Evolutionary conservation across 2,888 invertebrate genomes (phyloP).

Genomic region (Drosophila pseudotakahashii): DNA sequence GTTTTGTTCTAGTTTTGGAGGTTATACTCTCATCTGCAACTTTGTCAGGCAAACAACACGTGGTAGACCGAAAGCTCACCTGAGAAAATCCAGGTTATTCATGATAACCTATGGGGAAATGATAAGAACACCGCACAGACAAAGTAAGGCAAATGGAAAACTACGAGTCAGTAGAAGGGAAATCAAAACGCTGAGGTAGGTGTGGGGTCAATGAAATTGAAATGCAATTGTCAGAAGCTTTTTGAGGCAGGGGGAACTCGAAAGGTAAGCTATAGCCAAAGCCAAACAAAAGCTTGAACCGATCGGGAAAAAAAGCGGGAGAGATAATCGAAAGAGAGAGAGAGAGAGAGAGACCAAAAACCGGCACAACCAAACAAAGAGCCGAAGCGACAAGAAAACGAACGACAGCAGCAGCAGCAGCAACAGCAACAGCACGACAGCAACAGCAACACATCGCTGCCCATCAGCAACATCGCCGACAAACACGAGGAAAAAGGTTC

Average conservation of each 20-base stretch:
- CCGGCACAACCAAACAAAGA: slow-evolving; percentile 31
- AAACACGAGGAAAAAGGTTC: slow-evolving; percentile 26
- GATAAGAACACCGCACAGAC: slow-evolving; percentile 17
- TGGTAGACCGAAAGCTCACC: slow-evolving; percentile 32
- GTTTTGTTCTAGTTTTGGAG: background rate
- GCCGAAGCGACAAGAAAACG: slow-evolving; percentile 35
- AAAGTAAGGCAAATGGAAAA: slow-evolving; percentile 33
- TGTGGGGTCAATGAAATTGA: slow-evolving; percentile 65
- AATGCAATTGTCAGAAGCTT: slow-evolving; percentile 58
- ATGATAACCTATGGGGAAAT: slow-evolving; percentile 32
- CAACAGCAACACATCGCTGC: slow-evolving; percentile 26
- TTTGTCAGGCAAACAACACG: background rate
- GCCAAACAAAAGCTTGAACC: slow-evolving; percentile 26
- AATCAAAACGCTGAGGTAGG: slow-evolving; percentile 18
- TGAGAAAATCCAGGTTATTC: slow-evolving; percentile 20
- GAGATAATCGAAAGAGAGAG: slow-evolving; percentile 15
- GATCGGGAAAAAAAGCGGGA: slow-evolving; percentile 34
- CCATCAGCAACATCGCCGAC: slow-evolving; percentile 20
- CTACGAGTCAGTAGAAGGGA: background rate
- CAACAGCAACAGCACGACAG: slow-evolving; percentile 35
- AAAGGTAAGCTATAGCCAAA: slow-evolving; percentile 18
- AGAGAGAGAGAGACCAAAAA: slow-evolving; percentile 32
- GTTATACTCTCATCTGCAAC: background rate
- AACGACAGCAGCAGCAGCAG: slow-evolving; percentile 50
- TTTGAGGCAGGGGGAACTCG: slow-evolving; percentile 2